phyloP scores from a whole-genome alignment of 92 coral and sea anemone genomes.

The Pocillopora grandis region DNA sequence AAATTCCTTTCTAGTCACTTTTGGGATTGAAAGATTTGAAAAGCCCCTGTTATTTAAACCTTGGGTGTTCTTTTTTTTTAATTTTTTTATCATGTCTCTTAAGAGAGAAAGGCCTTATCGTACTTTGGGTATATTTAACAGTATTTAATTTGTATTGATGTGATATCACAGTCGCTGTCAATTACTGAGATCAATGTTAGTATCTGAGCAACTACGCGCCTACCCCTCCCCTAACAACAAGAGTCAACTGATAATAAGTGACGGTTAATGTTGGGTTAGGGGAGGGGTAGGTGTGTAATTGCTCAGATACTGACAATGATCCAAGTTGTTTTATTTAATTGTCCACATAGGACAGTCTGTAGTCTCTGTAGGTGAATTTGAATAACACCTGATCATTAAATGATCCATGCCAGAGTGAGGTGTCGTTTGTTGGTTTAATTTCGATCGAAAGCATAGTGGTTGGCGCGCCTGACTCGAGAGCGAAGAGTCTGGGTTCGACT shows the following conservation, averaged over 20 bases:
- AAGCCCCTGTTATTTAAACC: no score
- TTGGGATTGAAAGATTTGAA: no score
- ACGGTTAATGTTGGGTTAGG: no score
- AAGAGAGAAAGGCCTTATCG: background rate
- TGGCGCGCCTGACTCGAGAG: no score
- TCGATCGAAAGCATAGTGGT: no score
- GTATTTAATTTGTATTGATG: conserved; percentile 9
- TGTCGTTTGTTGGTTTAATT: background rate
- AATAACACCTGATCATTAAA: conserved; percentile 15
- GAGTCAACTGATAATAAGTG: no score
- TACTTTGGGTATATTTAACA: background rate
- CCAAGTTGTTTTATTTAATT: conserved; percentile 19
- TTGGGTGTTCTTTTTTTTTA: no score
- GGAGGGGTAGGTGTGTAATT: no score
- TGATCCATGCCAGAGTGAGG: background rate
- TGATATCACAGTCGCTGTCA: background rate
- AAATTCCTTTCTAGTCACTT: no score
- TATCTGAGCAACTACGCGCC: background rate
- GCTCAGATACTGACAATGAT: no score
- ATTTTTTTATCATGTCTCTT: background rate
- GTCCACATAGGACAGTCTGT: background rate
- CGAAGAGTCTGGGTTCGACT: no score
- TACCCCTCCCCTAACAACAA: no score
- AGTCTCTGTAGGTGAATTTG: background rate
- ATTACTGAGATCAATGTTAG: background rate